These are phyloP conservation scores for Cephalopholis sonnerati DNA, from an alignment of 2,113 vertebrate genomes.

Conservation along the genomic window DNA sequence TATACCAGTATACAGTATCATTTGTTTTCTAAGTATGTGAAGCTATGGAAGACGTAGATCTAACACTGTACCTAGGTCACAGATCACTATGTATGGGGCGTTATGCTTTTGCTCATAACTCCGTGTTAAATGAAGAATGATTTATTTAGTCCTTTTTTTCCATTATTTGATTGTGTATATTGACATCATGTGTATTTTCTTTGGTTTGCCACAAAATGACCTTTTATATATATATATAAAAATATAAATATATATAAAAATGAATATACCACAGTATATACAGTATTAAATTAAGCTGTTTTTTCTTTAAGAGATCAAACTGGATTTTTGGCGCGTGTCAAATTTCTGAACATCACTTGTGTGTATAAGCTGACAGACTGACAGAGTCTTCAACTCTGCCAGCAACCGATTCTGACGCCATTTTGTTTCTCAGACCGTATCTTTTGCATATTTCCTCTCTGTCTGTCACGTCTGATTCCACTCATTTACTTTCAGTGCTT, in stretches of 20 bases:
- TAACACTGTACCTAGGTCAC: slow-evolving; percentile 90
- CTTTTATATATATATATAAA: slow-evolving; percentile 56
- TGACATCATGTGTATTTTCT: slow-evolving; percentile 82
- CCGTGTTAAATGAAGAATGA: slow-evolving; percentile 89
- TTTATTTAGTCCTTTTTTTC: slow-evolving; percentile 83
- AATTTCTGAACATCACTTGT: slow-evolving; percentile 70
- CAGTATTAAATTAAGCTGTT: slow-evolving; percentile 85
- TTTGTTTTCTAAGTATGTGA: slow-evolving; percentile 80
- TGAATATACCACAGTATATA: slow-evolving; percentile 76
- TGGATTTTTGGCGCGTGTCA: slow-evolving; percentile 74
- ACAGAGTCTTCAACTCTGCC: slow-evolving; percentile 42
- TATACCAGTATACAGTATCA: slow-evolving; percentile 67
- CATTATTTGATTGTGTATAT: slow-evolving; percentile 83
- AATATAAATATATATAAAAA: slow-evolving; percentile 45
- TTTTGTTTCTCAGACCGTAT: slow-evolving; percentile 8
- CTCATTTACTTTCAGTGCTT: slow-evolving; percentile 25
- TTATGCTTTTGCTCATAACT: slow-evolving; percentile 87
- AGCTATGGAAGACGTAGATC: slow-evolving; percentile 84
- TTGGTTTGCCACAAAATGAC: slow-evolving; percentile 80
- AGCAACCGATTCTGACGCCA: slow-evolving; percentile 34
- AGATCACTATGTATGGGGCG: slow-evolving; percentile 84
- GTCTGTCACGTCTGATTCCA: background rate
- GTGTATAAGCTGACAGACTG: slow-evolving; percentile 75
- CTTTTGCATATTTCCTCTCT: slow-evolving; percentile 37
- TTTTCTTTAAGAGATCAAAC: slow-evolving; percentile 75